Evolutionary conservation across 2,888 invertebrate genomes (phyloP).

Genomic region (Meghimatium bilineatum): DNA sequence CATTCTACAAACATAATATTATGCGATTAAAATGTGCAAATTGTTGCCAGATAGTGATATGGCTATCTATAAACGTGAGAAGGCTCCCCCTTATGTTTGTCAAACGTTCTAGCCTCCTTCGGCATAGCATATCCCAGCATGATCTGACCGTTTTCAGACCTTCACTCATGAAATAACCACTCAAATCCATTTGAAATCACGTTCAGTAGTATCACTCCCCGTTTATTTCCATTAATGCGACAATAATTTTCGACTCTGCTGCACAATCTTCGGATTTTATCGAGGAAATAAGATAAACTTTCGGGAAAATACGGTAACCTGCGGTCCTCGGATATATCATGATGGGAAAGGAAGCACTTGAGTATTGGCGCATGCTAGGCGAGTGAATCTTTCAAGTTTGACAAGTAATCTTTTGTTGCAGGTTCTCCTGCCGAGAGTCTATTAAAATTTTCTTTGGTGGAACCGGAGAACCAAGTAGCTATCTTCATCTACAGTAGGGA

Average conservation of each 20-base stretch:
- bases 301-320: slow-evolving; percentile 35
- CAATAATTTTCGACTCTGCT: slow-evolving; percentile 6
- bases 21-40: not conserved
- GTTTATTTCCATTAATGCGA: slow-evolving; percentile 30
- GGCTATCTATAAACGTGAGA: not conserved
- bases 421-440: slow-evolving; percentile 13
- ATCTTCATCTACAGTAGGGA: slow-evolving; percentile 14
- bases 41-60: not conserved
- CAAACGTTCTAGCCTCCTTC: not conserved
- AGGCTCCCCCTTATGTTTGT: not conserved
- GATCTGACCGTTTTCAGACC: not conserved
- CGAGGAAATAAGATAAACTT: slow-evolving; percentile 30
- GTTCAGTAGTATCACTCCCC: not conserved
- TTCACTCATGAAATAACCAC: slow-evolving; percentile 9
- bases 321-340: slow-evolving; percentile 33
- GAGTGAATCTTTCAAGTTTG: slow-evolving; percentile 42
- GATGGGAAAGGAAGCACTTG: not conserved
- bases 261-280: slow-evolving; percentile 20
- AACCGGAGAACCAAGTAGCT: not conserved
- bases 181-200: slow-evolving; percentile 23
- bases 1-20: not conserved
- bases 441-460: slow-evolving; percentile 34
- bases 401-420: slow-evolving; percentile 47
- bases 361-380: slow-evolving; percentile 3
- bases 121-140: not conserved